Evolutionary conservation across 2,888 invertebrate genomes (phyloP).

Genomic region (Acholoe squamosa): DNA sequence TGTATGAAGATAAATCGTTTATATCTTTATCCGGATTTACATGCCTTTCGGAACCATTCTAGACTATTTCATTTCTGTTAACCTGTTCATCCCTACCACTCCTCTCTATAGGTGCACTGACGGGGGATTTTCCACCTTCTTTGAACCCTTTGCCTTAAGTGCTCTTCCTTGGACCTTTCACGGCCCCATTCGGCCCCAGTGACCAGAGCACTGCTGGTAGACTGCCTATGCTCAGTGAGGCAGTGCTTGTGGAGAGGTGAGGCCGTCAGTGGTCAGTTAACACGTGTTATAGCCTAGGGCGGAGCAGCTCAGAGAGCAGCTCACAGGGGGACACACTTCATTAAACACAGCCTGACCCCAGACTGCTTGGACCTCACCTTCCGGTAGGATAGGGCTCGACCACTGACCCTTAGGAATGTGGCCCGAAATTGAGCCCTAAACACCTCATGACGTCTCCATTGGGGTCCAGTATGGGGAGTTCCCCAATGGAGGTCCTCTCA

Average conservation of each 20-base stretch:
- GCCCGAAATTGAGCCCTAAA: not conserved
- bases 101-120: too few relatives aligned
- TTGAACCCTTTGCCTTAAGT: too few relatives aligned
- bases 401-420: not conserved
- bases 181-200: too few relatives aligned
- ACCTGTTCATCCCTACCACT: too few relatives aligned
- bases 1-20: too few relatives aligned
- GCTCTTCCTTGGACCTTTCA: too few relatives aligned
- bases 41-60: too few relatives aligned
- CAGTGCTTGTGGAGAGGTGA: not conserved
- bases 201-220: not conserved
- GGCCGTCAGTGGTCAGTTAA: conserved; percentile 19
- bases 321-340: not conserved
- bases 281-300: not conserved
- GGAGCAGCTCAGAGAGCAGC: not conserved
- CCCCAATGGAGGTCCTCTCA: too few relatives aligned
- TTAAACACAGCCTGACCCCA: not conserved
- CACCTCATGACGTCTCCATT: not conserved
- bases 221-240: not conserved
- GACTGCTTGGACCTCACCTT: not conserved
- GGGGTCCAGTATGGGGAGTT: too few relatives aligned
- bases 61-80: too few relatives aligned
- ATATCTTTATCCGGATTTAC: too few relatives aligned
- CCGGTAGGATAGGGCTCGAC: not conserved
- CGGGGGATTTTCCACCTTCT: too few relatives aligned